These are phyloP conservation scores for Tachypleus tridentatus DNA, from an alignment of 1,140 invertebrate genomes.

Conservation along the genomic window DNA sequence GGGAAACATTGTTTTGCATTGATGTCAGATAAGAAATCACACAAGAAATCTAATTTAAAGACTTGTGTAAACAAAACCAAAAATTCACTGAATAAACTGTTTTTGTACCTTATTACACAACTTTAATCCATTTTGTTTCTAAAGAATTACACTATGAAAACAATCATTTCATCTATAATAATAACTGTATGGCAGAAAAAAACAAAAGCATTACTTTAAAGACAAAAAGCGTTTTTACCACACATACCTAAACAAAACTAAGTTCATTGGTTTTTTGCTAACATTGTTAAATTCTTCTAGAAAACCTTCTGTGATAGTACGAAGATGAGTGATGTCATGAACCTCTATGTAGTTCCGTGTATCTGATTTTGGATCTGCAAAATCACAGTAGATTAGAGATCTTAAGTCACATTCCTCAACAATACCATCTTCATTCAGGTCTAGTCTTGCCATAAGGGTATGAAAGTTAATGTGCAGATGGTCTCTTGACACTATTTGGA, in stretches of 20 bases:
- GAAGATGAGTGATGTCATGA: conserved; percentile 63
- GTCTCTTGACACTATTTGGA: conserved; percentile 34
- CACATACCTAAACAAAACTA: conserved; percentile 74
- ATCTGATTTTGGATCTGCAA: conserved; percentile 85
- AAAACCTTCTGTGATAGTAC: conserved; percentile 75
- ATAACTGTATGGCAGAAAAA: conserved; percentile 34
- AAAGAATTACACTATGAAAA: too few species aligned
- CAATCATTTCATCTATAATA: too few species aligned
- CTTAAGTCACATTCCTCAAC: conserved; percentile 66
- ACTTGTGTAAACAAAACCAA: too few species aligned
- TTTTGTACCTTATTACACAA: too few species aligned
- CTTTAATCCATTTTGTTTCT: too few species aligned
- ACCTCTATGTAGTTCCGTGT: conserved; percentile 79
- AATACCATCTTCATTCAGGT: conserved; percentile 37
- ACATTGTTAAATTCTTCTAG: conserved; percentile 89
- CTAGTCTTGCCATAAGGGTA: conserved; percentile 40
- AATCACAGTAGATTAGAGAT: conserved; percentile 87
- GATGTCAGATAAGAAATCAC: too few species aligned
- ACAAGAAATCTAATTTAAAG: too few species aligned
- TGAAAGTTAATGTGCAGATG: conserved; percentile 43
- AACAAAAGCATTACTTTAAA: conserved; percentile 36
- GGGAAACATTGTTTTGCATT: too few species aligned
- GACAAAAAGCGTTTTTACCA: background rate
- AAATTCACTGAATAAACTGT: too few species aligned
- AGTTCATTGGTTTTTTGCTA: conserved; percentile 94